Base-by-base conservation (phyloP, 2,113 vertebrate genomes). In the Cephalophus harveyi region DNA sequence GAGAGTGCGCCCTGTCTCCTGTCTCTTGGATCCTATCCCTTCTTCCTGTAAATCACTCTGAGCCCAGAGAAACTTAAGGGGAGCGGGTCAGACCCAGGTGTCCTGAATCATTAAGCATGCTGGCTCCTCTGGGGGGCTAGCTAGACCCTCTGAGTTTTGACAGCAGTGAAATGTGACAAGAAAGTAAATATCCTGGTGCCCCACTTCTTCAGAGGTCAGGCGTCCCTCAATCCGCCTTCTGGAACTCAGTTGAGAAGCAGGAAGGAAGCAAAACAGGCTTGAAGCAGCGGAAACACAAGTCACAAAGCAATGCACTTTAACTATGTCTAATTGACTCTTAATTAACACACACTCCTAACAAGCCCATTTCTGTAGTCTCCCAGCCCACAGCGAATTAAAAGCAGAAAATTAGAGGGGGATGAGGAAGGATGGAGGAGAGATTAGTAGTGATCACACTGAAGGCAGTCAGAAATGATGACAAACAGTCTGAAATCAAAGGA, bases 131-230 rank as follows among this genome's bases (percentile, higher is more conserved):
- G 30, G 96, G 92, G 87, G 92, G 28, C 95, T 23, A 14, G 87
- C 50, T 87, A 97, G 95, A 71, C 78, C 94, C 96, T 43, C 94
- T 62, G 97, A 97, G 93, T 86, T 97, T 97, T 98, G 98, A 97
- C 97, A 97, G 94, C 96, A 91, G 93, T 91, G 97, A 98, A 98
- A 97, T 94, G 95, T 97, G 96, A 97, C 97, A 98, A 97, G 97
- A 97, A 98, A 97, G 97, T 97, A 98, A 98, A 97, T 97, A 98
- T 67, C 84, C 91, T 14, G 52, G 97, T 93, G 97, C 89, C 94
- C 97, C 93, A 94, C 96, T 97, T 95, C 94, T 96, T 96, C 96
- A 94, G 96, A 97, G 98, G 98, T 98, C 98, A 98, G 95, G 57
- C 19, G 19, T 87, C 83, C 88, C 96, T 89, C 96, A 92, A 79